Percentiles rank a stretch among this genome's conserved stretches.
These are phyloP conservation scores for Meliscaeva auricollis DNA, from an alignment of 2,888 invertebrate genomes.

Conservation along the genomic window DNA sequence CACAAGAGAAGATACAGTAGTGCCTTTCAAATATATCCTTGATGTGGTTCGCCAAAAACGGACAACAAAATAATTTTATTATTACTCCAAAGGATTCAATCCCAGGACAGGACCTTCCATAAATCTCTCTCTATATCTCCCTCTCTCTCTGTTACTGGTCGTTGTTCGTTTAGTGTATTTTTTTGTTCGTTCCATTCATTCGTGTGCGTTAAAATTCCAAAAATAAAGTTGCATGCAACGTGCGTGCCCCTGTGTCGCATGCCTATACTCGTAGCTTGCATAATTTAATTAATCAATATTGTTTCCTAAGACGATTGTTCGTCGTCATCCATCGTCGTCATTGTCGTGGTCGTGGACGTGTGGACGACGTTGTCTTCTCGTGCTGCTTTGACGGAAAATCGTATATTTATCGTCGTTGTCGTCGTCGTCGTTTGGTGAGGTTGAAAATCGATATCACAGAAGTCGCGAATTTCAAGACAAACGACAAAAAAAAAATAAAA, in stretches of 20 bases:
- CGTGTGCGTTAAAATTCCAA: constrained; percentile 51
- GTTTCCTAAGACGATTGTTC: constrained; percentile 48
- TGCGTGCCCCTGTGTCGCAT: constrained; percentile 48
- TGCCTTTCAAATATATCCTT: constrained; percentile 49
- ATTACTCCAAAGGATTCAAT: background rate
- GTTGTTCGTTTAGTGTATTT: background rate
- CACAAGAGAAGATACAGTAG: constrained; percentile 58
- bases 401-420: constrained; percentile 29
- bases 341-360: constrained; percentile 40
- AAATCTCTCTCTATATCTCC: no score
- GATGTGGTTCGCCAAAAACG: constrained; percentile 51
- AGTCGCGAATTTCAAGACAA: constrained; percentile 59
- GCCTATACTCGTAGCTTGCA: constrained; percentile 52
- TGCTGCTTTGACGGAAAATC: constrained; percentile 15
- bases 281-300: constrained; percentile 76
- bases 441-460: constrained; percentile 67
- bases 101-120: constrained; percentile 1
- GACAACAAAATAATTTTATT: constrained; percentile 8
- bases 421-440: constrained; percentile 11
- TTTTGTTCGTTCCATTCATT: constrained; percentile 11
- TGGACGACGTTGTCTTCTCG: constrained; percentile 7
- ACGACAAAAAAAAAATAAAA: constrained; percentile 19
- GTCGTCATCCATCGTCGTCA: constrained; percentile 18
- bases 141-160: background rate
- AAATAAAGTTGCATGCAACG: constrained; percentile 56